Conservation (phyloP, 2,797 vertebrate species). For the Melanotaenia nigrans region DNA sequence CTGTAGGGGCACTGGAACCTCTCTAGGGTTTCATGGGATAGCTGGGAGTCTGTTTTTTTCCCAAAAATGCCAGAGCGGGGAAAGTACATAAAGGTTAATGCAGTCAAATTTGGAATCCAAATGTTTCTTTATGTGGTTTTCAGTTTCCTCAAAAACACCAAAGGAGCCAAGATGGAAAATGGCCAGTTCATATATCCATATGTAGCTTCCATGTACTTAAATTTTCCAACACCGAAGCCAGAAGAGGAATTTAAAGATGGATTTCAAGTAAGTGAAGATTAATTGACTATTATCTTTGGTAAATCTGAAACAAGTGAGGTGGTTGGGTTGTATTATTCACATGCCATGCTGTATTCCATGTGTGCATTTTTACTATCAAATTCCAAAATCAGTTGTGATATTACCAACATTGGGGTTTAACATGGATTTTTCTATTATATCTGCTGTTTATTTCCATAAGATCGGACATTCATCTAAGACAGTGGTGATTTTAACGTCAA, state of each 20-base stretch:
- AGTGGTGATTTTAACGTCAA: neutral
- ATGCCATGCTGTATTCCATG: neutral
- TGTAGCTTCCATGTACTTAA: neutral
- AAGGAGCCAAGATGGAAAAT: neutral
- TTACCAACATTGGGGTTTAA: neutral
- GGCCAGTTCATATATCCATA: slow-evolving; percentile 16
- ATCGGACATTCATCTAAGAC: neutral
- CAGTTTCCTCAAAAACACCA: slow-evolving; percentile 9
- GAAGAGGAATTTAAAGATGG: neutral
- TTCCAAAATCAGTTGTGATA: neutral
- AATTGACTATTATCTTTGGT: neutral
- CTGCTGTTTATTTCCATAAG: neutral
- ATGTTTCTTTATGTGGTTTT: slow-evolving; percentile 35
- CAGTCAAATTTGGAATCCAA: slow-evolving; percentile 47
- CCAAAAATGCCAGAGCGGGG: slow-evolving; percentile 23
- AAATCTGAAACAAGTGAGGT: neutral
- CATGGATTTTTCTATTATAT: neutral
- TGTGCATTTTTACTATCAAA: neutral
- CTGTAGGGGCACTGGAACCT: slow-evolving; percentile 33
- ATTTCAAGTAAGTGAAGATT: neutral
- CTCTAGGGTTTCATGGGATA: slow-evolving; percentile 51
- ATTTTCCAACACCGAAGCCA: neutral
- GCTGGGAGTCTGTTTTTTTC: slow-evolving; percentile 37
- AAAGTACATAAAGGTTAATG: slow-evolving; percentile 48
- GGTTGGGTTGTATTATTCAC: neutral